A percentile compares a stretch with the other conserved stretches of the same genome.
These are phyloP conservation scores for Hyppa rectilinea DNA, from an alignment of 2,888 invertebrate genomes.

Conservation along the genomic window DNA sequence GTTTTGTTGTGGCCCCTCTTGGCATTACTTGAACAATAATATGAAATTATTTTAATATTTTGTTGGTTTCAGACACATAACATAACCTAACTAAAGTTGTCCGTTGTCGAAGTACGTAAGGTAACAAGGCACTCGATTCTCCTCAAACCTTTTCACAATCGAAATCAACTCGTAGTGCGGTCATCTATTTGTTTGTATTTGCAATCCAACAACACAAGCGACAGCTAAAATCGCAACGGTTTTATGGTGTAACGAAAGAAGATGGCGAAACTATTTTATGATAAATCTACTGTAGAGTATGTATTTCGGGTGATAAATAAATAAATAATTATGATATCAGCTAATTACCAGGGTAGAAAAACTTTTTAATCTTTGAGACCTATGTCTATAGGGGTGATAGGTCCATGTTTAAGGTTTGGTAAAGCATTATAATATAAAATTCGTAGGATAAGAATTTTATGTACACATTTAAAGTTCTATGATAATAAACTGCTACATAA, in stretches of 20 bases:
- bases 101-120: background rate
- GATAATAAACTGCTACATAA: constrained; percentile 6
- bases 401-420: constrained; percentile 29
- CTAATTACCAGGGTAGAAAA: constrained; percentile 21
- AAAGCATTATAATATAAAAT: constrained; percentile 24
- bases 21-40: constrained; percentile 88
- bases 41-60: constrained; percentile 73
- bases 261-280: constrained; percentile 44
- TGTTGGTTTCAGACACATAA: constrained; percentile 38
- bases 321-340: constrained; percentile 19
- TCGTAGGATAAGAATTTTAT: constrained; percentile 37
- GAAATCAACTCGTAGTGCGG: background rate
- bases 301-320: constrained; percentile 35
- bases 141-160: constrained; percentile 1
- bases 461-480: constrained; percentile 16
- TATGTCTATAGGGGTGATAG: constrained; percentile 20
- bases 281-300: constrained; percentile 35
- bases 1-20: constrained; percentile 86
- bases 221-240: background rate
- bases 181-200: background rate
- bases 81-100: constrained; percentile 13
- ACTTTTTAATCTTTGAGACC: constrained; percentile 7
- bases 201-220: background rate
- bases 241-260: constrained; percentile 11
- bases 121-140: constrained; percentile 23